Percentiles rank a stretch among this genome's conserved stretches.
Evolutionary conservation across 1,140 invertebrate species (phyloP).

Genomic region (Penaeus vannamei): DNA sequence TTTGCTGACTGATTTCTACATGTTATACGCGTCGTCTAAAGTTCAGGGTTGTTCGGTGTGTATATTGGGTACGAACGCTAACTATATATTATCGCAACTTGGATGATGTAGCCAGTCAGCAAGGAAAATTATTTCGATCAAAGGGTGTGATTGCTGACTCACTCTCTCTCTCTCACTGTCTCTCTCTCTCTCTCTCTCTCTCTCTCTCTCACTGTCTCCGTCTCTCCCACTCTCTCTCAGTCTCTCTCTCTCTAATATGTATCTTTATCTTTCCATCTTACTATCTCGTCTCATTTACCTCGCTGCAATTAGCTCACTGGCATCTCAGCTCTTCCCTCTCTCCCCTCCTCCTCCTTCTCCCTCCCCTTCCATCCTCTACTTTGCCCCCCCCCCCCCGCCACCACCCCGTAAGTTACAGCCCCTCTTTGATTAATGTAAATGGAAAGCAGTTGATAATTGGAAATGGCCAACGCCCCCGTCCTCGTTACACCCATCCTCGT

Average conservation of each 20-base stretch:
- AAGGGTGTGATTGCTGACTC: not conserved
- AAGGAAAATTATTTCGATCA: too few relatives aligned
- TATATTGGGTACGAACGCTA: too few relatives aligned
- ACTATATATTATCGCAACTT: too few relatives aligned
- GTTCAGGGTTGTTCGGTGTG: too few relatives aligned
- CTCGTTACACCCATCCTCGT: slow-evolving; percentile 7
- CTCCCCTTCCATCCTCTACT: not conserved
- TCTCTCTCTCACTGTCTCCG: not conserved
- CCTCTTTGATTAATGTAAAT: slow-evolving; percentile 49
- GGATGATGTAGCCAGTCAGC: too few relatives aligned
- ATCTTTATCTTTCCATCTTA: not conserved
- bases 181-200: not conserved
- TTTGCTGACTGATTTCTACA: too few relatives aligned
- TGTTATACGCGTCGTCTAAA: too few relatives aligned
- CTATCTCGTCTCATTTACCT: not conserved
- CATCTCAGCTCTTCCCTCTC: not conserved
- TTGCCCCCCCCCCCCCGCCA: not conserved
- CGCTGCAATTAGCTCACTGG: not conserved
- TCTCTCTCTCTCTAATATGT: not conserved
- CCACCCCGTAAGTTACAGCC: not conserved
- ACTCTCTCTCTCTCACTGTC: not conserved
- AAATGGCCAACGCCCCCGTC: slow-evolving; percentile 12
- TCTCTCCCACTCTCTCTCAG: not conserved
- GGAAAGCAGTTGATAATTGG: slow-evolving; percentile 42
- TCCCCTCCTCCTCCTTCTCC: not conserved